Conservation (phyloP, 2,113 vertebrate species). For the Empidonax traillii region DNA sequence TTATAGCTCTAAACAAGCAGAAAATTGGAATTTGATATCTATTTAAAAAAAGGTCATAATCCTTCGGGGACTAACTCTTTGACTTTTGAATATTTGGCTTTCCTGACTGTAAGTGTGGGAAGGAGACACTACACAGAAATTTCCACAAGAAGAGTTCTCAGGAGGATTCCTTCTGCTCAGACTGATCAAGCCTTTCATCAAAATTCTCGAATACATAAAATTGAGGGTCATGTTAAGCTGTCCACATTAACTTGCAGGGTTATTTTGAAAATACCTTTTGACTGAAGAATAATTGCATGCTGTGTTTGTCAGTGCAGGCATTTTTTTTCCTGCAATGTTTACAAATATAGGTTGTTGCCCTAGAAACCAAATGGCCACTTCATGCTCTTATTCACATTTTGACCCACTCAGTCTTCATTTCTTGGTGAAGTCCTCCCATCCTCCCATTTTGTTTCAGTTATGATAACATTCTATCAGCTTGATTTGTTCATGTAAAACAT, state of each 20-base stretch:
- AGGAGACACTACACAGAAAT: not conserved
- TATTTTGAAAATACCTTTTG: not conserved
- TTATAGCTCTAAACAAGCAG: not conserved
- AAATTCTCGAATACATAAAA: not conserved
- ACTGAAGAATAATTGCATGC: not conserved
- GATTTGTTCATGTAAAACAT: not conserved
- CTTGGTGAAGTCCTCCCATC: not conserved
- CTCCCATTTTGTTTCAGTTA: not conserved
- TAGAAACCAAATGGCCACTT: conserved; percentile 12
- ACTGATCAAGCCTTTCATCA: not conserved
- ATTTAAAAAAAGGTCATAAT: not conserved
- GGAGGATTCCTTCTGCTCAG: not conserved
- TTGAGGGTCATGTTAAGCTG: not conserved
- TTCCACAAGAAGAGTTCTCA: not conserved
- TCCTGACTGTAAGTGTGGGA: not conserved
- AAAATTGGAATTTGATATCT: not conserved
- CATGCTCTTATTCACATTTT: not conserved
- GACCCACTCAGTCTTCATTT: not conserved
- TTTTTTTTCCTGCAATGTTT: not conserved
- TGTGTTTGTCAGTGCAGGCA: not conserved
- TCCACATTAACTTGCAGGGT: not conserved
- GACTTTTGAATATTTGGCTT: not conserved
- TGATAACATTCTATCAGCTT: not conserved
- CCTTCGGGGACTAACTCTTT: not conserved
- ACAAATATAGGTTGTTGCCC: conserved; percentile 9